Evolutionary conservation across 2,797 vertebrate genomes (phyloP).

Genomic region (Galagoides demidoff): DNA sequence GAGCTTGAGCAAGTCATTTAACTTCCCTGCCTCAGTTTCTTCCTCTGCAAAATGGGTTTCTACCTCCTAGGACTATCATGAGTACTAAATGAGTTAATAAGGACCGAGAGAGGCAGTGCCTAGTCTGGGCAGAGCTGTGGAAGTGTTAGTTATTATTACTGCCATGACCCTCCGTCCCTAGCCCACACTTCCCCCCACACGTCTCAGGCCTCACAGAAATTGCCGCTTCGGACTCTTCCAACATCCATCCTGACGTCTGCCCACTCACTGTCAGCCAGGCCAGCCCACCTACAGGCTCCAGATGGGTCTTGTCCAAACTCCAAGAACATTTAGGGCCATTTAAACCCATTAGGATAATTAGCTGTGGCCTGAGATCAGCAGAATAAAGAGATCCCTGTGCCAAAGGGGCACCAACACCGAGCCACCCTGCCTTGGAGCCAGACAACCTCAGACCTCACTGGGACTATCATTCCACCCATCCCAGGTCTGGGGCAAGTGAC

Average conservation of each 20-base stretch:
- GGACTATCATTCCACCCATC: background rate
- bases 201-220: background rate
- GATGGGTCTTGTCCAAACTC: constrained; percentile 68
- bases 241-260: background rate
- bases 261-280: background rate
- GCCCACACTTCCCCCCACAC: background rate
- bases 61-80: background rate
- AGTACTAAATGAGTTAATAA: background rate
- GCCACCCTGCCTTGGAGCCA: background rate
- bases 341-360: constrained; percentile 76
- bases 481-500: background rate
- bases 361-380: constrained; percentile 63
- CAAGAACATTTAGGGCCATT: constrained; percentile 61
- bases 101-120: background rate
- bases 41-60: constrained; percentile 56
- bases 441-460: accelerated
- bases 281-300: constrained; percentile 63
- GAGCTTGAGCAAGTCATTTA: background rate
- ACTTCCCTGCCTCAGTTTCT: constrained; percentile 11
- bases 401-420: background rate
- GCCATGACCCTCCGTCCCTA: background rate
- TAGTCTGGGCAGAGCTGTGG: accelerated
- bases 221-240: background rate
- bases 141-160: background rate
- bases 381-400: constrained; percentile 54